These are phyloP conservation scores for Martes martes DNA, from an alignment of 2,113 vertebrate species.

Conservation along the genomic window DNA sequence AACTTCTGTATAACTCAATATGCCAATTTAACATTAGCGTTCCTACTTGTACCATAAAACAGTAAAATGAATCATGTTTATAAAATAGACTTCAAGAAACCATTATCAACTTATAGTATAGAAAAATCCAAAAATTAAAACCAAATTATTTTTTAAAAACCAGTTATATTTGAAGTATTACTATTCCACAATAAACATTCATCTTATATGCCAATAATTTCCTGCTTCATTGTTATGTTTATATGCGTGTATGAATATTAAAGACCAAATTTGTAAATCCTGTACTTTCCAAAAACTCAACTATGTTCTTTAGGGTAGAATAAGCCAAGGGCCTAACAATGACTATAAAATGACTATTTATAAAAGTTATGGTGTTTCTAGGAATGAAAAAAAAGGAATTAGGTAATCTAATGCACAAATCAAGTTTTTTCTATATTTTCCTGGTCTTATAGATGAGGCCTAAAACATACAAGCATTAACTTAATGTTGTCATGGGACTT, in stretches of 20 bases:
- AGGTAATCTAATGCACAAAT: not conserved
- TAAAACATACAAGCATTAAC: constrained; percentile 49
- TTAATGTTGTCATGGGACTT: constrained; percentile 59
- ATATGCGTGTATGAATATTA: constrained; percentile 12
- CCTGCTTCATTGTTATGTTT: constrained; percentile 52
- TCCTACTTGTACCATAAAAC: constrained; percentile 69
- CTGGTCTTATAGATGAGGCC: constrained; percentile 31
- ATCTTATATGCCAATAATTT: constrained; percentile 64
- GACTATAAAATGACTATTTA: constrained; percentile 57
- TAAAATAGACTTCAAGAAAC: constrained; percentile 75
- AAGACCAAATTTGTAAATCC: constrained; percentile 75
- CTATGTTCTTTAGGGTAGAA: constrained; percentile 67
- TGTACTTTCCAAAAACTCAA: constrained; percentile 71
- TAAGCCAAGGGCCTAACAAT: constrained; percentile 60
- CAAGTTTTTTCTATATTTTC: constrained; percentile 15
- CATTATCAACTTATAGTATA: constrained; percentile 70
- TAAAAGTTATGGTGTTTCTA: not conserved
- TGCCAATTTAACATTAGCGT: constrained; percentile 61
- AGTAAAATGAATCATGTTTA: constrained; percentile 71
- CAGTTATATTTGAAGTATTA: constrained; percentile 64
- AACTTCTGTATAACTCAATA: constrained; percentile 60
- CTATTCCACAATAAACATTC: constrained; percentile 61
- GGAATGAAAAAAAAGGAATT: constrained; percentile 20
- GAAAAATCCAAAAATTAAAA: constrained; percentile 72
- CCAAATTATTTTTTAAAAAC: constrained; percentile 69